Evolutionary conservation across 2,888 invertebrate species (phyloP), one percentile per base, ranked within the genome.

Genomic region (Petrophora chlorosata): DNA sequence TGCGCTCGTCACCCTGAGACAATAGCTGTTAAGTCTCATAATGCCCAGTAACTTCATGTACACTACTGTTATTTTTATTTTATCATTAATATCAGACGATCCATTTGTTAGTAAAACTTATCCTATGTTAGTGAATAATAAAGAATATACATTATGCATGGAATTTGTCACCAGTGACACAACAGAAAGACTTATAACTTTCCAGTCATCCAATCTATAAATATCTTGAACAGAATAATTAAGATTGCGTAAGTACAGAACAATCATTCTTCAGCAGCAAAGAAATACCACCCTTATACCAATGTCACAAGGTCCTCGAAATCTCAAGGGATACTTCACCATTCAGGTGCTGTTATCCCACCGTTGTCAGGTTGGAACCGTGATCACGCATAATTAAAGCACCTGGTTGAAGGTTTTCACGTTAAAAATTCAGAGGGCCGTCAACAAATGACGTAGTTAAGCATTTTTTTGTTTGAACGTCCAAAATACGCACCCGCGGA

Each of bases 341-440:
- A 17, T 34, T 34, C 19, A 45, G 45, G 49, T 23, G 29, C 47
- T 43, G 34, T 56, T 56, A 58, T 56, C 50, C 47, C 50, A 10
- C 46, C 35, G 41, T 40, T 49, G 56, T 34, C 53, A 57, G 57
- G 58, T 55, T 53, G 51, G 42, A 56, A 35, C 45, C 60, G 59
- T 64, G 64, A 44, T 51, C 53, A 30, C 53, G 64, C 62, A 64
- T 64, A 64, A 58, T 53, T 53, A 45, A 16, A 52, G 35, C 42
- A 50, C 46, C 33, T 41, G 39, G 28, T 41, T 16, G 47, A 40
- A 29, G 29, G 25, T 44, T 44, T 46, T 50, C 39, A 34, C 46
- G 43, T 50, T 36, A 19, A 45, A 54, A 40, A 48, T 54, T 32
- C 43, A 48, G 39, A 47, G 43, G 33, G 19, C 14, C 39, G 50